These are phyloP conservation scores for Temnothorax ravouxi DNA, from an alignment of 2,888 invertebrate genomes.

Conservation along the genomic window DNA sequence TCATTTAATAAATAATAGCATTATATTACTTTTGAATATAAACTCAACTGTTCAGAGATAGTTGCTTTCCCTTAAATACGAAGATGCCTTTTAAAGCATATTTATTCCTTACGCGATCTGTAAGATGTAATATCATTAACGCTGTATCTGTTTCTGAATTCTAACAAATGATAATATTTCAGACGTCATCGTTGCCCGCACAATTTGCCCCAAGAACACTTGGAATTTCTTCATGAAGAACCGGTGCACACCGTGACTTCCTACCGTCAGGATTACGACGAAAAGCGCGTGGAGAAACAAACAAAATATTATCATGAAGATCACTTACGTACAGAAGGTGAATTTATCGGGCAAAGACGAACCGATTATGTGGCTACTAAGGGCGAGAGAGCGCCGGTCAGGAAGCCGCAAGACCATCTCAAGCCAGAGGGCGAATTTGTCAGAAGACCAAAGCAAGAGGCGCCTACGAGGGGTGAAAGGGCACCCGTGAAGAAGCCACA, in stretches of 20 bases:
- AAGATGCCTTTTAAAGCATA: neutral
- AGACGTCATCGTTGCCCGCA: constrained; percentile 95
- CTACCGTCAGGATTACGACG: constrained; percentile 90
- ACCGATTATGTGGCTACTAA: constrained; percentile 87
- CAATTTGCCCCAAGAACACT: constrained; percentile 86
- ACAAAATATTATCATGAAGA: constrained; percentile 90
- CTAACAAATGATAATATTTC: constrained; percentile 79
- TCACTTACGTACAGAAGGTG: constrained; percentile 91
- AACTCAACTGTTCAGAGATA: neutral
- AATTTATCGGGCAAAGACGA: constrained; percentile 87
- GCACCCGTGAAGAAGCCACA: constrained; percentile 84
- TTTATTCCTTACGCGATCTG: neutral
- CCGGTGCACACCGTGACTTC: constrained; percentile 87
- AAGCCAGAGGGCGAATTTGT: constrained; percentile 87
- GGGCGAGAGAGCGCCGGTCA: constrained; percentile 85
- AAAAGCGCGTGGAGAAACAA: constrained; percentile 89
- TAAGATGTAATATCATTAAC: neutral
- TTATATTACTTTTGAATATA: neutral
- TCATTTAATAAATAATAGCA: neutral
- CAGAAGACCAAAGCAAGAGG: constrained; percentile 83
- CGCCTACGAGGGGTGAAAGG: constrained; percentile 83
- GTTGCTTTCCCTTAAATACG: neutral
- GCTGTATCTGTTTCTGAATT: neutral
- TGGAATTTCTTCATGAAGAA: constrained; percentile 81
- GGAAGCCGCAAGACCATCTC: constrained; percentile 87